A percentile compares a stretch with the other conserved stretches of the same genome.
phyloP scores from a whole-genome alignment of 2,888 invertebrate genomes.

The Chromoteleia sp. region DNA sequence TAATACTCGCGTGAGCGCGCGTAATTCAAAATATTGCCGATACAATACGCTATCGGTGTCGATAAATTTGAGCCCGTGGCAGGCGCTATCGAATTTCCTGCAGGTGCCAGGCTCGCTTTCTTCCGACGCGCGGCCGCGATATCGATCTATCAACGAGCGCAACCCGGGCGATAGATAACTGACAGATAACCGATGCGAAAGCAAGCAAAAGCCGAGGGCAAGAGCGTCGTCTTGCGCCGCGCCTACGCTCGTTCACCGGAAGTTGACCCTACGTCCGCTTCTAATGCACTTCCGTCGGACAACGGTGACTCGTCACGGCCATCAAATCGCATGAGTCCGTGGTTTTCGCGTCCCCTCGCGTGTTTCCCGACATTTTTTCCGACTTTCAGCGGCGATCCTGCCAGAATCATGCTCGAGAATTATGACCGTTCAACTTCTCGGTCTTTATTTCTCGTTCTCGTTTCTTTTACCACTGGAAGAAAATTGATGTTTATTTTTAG shows the following conservation, averaged over 20 bases:
- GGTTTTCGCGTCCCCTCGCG: conserved; percentile 71
- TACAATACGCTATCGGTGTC: conserved; percentile 49
- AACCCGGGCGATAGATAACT: conserved; percentile 21
- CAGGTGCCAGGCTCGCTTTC: conserved; percentile 71
- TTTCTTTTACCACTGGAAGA: conserved; percentile 26
- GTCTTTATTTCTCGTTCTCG: conserved; percentile 17
- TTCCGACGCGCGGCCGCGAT: conserved; percentile 70
- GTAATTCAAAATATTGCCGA: conserved; percentile 58
- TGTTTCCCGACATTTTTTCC: not conserved
- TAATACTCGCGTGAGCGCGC: conserved; percentile 45
- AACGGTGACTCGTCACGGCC: conserved; percentile 74
- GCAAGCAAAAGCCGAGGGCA: conserved; percentile 24
- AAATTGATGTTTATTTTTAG: conserved; percentile 57
- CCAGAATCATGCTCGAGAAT: conserved; percentile 22
- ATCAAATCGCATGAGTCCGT: conserved; percentile 79
- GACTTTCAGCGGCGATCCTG: conserved; percentile 1
- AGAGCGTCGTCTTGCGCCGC: conserved; percentile 47
- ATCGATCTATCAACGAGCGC: conserved; percentile 73
- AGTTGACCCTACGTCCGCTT: conserved; percentile 79
- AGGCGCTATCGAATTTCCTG: conserved; percentile 74
- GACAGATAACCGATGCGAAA: conserved; percentile 15
- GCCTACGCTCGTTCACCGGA: conserved; percentile 68
- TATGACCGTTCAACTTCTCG: conserved; percentile 30
- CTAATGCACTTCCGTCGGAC: conserved; percentile 81
- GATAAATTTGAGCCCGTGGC: conserved; percentile 52